These are phyloP conservation scores for Fukomys damarensis DNA, from an alignment of 2,113 vertebrate species.

Conservation along the genomic window DNA sequence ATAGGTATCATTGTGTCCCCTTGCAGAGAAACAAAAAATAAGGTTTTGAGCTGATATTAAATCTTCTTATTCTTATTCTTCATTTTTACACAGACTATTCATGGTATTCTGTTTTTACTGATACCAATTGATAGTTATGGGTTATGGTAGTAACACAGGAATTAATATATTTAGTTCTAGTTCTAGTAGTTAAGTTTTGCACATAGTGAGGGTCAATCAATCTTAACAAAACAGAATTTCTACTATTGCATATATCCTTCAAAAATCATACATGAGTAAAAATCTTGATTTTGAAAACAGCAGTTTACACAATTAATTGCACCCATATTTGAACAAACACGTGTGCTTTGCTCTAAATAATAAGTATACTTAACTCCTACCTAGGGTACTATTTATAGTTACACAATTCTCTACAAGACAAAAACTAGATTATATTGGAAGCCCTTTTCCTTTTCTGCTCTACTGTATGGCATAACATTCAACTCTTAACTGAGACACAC, in stretches of 20 bases:
- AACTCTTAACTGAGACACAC: conserved; percentile 27
- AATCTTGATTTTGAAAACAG: conserved; percentile 59
- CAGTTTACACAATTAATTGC: background rate
- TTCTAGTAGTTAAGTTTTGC: background rate
- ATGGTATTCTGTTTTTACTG: background rate
- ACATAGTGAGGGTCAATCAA: background rate
- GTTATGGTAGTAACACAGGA: background rate
- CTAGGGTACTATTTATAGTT: background rate
- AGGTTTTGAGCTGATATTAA: background rate
- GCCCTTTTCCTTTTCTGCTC: background rate
- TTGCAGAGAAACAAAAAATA: background rate
- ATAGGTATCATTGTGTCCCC: background rate
- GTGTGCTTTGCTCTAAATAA: background rate
- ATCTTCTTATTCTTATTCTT: background rate
- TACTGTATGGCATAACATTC: background rate
- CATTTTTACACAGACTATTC: background rate
- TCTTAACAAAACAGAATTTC: background rate
- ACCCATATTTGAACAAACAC: background rate
- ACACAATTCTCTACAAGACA: background rate
- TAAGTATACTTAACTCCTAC: background rate
- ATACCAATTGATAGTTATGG: background rate
- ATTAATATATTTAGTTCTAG: conserved; percentile 30
- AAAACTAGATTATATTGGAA: conserved; percentile 18
- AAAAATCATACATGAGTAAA: conserved; percentile 13
- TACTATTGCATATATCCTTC: background rate